Base-by-base conservation (phyloP, 2,797 vertebrate genomes). In the Myoxocephalus aenaeus region DNA sequence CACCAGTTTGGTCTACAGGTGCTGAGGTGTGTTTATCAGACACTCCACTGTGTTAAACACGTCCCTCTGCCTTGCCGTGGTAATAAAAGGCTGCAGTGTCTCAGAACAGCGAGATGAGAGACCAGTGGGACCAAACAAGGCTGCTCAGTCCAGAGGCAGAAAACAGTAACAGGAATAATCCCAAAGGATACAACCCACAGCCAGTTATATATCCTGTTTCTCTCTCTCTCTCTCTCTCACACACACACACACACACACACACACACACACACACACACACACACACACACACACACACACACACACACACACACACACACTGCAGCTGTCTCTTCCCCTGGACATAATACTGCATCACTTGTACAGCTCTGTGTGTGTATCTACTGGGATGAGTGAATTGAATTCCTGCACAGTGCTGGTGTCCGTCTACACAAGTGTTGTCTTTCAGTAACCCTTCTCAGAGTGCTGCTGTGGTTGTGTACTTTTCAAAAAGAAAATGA, bases 141-240 rank as follows among this genome's bases (percentile, higher is more conserved):
- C 58, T 56, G 73, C 40, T n/a, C 42, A 63, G 50, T 56, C 68
- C 42, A 76, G 25, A 61, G 57, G 63, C 73, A 72, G 64, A 63
- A 76, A 56, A 77, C 68, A 81, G 66, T 75, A 54, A 71, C 54
- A 66, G 48, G 62, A 53, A 67, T 75, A 75, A 75, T 67, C 73
- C 78, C 32, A 32, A 5, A 32, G 32, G 32, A 32, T 27, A 27
- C 25, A 27, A n/a, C n/a, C n/a, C n/a, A n/a, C n/a, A n/a, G n/a
- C n/a, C n/a, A n/a, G n/a, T n/a, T 32, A 32, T 32, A 5, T 5
- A 32, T 32, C 32, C 32, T 32, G 32, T 32, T 32, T 4, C 32
- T 2, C 5, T 32, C 25, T 27, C 25, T 27, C 25, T 27, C 25
- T 27, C 25, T 27, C 32, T 2, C 32, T 54, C 53, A 15, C 44